Evolutionary conservation across 2,113 vertebrate genomes (phyloP).

Genomic region (Glaucomys volans): DNA sequence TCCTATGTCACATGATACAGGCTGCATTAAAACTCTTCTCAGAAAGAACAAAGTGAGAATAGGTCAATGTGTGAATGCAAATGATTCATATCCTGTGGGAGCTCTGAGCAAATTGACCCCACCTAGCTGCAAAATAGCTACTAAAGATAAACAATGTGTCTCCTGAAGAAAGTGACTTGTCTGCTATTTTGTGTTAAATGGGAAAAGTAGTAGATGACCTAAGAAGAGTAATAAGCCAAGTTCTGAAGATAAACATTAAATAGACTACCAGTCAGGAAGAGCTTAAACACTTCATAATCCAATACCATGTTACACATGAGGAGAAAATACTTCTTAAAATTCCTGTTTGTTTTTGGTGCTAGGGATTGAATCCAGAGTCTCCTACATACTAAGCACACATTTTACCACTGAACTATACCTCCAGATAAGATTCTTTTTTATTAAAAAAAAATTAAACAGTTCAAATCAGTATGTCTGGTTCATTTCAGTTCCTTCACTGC

Average conservation of each 20-base stretch:
- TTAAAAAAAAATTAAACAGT: neutral
- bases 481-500: neutral
- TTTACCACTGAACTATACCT: neutral
- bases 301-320: neutral
- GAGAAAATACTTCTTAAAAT: conserved; percentile 48
- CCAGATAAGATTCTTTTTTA: neutral
- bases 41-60: conserved; percentile 82
- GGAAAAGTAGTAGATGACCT: conserved; percentile 46
- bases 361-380: neutral
- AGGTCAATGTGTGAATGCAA: conserved; percentile 79
- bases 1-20: conserved; percentile 61
- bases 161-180: conserved; percentile 34
- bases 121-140: conserved; percentile 74
- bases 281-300: conserved; percentile 35
- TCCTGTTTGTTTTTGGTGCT: neutral
- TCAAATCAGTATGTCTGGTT: neutral
- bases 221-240: conserved; percentile 35
- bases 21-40: conserved; percentile 70
- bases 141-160: conserved; percentile 76
- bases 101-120: conserved; percentile 81
- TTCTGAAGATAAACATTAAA: conserved; percentile 44
- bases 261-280: neutral
- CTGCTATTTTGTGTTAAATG: conserved; percentile 66
- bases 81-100: conserved; percentile 87
- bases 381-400: neutral